Evolutionary conservation across 2,113 vertebrate species (phyloP), one percentile per base, ranked within the genome.

Genomic region (Alectura lathami): DNA sequence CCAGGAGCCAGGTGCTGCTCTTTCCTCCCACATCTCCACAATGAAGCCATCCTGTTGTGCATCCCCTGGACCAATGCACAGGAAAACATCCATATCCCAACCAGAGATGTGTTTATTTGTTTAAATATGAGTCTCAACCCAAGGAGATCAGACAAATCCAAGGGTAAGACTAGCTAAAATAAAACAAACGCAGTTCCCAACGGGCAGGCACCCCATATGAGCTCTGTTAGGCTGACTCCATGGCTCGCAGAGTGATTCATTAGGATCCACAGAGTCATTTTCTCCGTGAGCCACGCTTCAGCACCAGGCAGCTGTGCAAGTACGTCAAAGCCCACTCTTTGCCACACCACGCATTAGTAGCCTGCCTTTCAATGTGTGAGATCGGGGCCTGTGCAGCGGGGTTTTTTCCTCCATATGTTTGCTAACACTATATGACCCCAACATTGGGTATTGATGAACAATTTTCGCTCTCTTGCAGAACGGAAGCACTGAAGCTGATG

Each of bases 31-130:
- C 24, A 13, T 18, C 17, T 13, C 79, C 63, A 47, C 9, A 54
- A 2, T 14, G 42, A 26, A 57, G 42, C 51, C 10, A 1, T 18
- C 23, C 42, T 9, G 12, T 10, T 18, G 12, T 0, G 0, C 0
- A 15, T n/a, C 51, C 59, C 45, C 3, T 17, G 13, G 32, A 21
- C 6, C 0, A 0, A 36, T 5, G 3, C 1, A 0, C 8, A 13
- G 47, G 3, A 60, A 42, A 18, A 51, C 53, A 30, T 3, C 26
- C n/a, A 15, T 11, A 6, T 6, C 30, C 54, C 43, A 64, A 2
- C 11, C 78, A 53, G 9, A 82, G 29, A 30, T 1, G 20, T 11
- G 6, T 67, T 45, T 8, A 29, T 42, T 12, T 11, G 36, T 13
- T 10, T 11, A 34, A 29, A 43, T 64, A 64, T 27, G 42, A 64